Evolutionary conservation across 1,140 invertebrate genomes (phyloP), one percentile per base, ranked within the genome.

Genomic region (Maconellicoccus hirsutus): DNA sequence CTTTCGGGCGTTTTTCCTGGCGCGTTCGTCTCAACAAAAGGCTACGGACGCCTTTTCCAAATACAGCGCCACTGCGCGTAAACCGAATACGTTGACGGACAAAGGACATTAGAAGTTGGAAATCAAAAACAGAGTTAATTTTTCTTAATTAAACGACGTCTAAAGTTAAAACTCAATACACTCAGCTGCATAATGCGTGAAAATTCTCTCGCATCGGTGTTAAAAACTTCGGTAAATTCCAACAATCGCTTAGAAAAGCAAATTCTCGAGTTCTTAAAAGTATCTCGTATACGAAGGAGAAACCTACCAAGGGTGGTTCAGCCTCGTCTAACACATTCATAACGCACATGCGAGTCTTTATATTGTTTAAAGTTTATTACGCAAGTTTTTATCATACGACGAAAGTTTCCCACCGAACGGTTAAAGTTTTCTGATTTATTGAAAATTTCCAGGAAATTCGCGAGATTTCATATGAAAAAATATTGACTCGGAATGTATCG

Each of bases 311-410:
- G n/a, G n/a, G 29, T 33, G 29, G 3, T 12, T 33, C 29, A 3
- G 29, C 29, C 12, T 33, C n/a, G n/a, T n/a, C 29, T 33, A 3
- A 16, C 42, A 19, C n/a, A 52, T 52, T 52, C 42, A 52, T 52
- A 52, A 52, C 42, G 42, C 42, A 52, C 42, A 52, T 52, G 42
- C 42, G 42, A 52, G 42, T 19, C 42, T 52, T 52, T 52, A 52
- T 52, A 52, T 52, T 19, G 42, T 19, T 14, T 14, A 14, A 52
- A 52, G 42, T 52, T 52, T 52, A 52, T 52, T 52, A 52, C 42
- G n/a, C 42, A 52, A 52, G 42, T 52, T 52, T 52, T 52, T 52
- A 52, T 52, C n/a, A 52, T 52, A 52, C 42, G 42, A 52, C 42
- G 6, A 52, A 52, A 52, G 12, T 52, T 52, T 52, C 6, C n/a